Base-by-base conservation (phyloP, 2,888 invertebrate species). In the Tholera decimalis region DNA sequence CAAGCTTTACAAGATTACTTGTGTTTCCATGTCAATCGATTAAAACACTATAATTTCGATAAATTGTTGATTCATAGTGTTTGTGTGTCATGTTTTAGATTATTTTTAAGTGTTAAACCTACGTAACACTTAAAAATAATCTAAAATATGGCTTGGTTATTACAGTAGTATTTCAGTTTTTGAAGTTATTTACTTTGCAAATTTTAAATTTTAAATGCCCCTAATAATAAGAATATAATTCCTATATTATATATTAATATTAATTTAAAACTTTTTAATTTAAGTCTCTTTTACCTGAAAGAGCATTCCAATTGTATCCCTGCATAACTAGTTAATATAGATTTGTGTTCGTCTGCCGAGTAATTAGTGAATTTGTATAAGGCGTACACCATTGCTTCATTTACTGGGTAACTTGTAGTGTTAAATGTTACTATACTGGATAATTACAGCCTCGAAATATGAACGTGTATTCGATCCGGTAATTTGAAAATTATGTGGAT, bases 41-140 rank as follows among this genome's bases (percentile, higher is more conserved):
- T 77, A 72, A 80, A 77, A 68, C 62, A 67, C 44, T 50, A 61
- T 55, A 58, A 68, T 77, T 79, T 80, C 67, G 64, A 77, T 80
- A 77, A 77, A 73, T 65, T 47, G 47, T 50, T 24, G 24, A 59
- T 70, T 58, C 39, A 51, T 66, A 74, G 61, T 75, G 71, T 80
- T 73, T 65, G 57, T 60, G 43, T 58, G 43, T 2, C 35, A 44
- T 47, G 22, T 59, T 56, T 56, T 49, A 39, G 24, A 9, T 43
- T 71, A 39, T 35, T 56, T 39, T 51, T 13, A 43, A 20, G 46
- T 39, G 43, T 51, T 41, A n/a, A n/a, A n/a, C n/a, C n/a, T n/a
- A n/a, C n/a, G n/a, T n/a, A n/a, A n/a, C n/a, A n/a, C n/a, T n/a
- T n/a, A n/a, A n/a, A n/a, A n/a, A n/a, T n/a, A n/a, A n/a, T n/a